Base-by-base conservation (phyloP, 2,797 vertebrate genomes). In the Lacerta bilineata region DNA sequence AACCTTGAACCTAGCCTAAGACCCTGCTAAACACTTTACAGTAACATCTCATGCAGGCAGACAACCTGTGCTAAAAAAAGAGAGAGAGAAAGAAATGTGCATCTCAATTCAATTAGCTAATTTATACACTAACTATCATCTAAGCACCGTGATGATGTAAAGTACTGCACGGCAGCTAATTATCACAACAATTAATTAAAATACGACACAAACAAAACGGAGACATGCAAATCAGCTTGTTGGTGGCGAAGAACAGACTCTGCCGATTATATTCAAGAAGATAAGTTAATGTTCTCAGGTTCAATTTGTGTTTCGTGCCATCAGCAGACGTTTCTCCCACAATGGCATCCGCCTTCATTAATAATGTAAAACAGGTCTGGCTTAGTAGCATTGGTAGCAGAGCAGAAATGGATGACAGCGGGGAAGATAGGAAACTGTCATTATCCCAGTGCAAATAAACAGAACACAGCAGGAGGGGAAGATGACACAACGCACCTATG, bases 151-250 rank as follows among this genome's bases (percentile, higher is more conserved):
- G 61, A 89, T 87, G 87, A 91, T 88, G 87, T 29, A 93, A 91
- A 92, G 86, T 87, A 79, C 27, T 91, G 85, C 4, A 88, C 0
- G 46, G 85, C 88, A 90, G 39, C 29, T 86, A 94, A 91, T 76
- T 92, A 50, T 20, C 87, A 76, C 79, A 61, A 88, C 82, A 29
- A 80, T 91, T 92, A 94, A 94, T 86, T 94, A 93, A 93, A 93
- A 91, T 50, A 86, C 8, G 55, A 46, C 69, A 88, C 43, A 92
- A 93, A 55, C 87, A 92, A 95, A 94, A 55, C 88, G 81, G 88
- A 93, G 29, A 83, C 66, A 89, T 55, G 77, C 4, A 94, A 92
- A 93, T 74, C 74, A 90, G 88, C 89, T 76, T 79, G 84, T 76
- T 72, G 75, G 71, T 84, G 39, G 25, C 89, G 66, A 91, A 89